Evolutionary conservation across 2,888 invertebrate genomes (phyloP).

Genomic region (Didymodactylos carnosus): DNA sequence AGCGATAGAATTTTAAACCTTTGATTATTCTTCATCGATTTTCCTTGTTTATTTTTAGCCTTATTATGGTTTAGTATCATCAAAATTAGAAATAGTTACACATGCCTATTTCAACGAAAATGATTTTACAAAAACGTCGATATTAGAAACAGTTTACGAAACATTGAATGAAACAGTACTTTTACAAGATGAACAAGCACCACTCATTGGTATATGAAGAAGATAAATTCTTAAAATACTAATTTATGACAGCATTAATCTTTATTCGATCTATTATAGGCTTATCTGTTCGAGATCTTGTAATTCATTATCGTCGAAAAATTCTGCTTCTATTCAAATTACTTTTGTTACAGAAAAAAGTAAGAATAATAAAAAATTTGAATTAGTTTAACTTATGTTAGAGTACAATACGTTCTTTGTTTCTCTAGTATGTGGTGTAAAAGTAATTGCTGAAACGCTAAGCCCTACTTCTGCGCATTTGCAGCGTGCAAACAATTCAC

Average conservation of each 20-base stretch:
- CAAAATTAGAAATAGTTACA: constrained; percentile 83
- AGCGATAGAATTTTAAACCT: too few species aligned
- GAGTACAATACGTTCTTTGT: neutral
- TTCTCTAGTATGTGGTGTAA: too few species aligned
- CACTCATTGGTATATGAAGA: too few species aligned
- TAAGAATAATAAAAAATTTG: constrained; percentile 18
- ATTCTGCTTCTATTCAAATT: constrained; percentile 74
- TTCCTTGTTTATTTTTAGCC: constrained; percentile 39
- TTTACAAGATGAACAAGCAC: constrained; percentile 37
- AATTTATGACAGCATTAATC: constrained; percentile 43
- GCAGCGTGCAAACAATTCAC: too few species aligned
- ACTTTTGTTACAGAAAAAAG: constrained; percentile 56
- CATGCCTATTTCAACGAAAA: constrained; percentile 80
- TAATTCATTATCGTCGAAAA: constrained; percentile 71
- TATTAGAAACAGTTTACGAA: constrained; percentile 67
- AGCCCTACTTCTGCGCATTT: too few species aligned
- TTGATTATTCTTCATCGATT: too few species aligned
- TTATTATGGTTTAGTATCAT: constrained; percentile 57
- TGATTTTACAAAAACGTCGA: constrained; percentile 37
- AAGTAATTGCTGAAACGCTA: too few species aligned
- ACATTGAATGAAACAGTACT: constrained; percentile 66
- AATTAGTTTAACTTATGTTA: neutral
- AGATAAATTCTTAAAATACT: constrained; percentile 38
- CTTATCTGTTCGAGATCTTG: constrained; percentile 56
- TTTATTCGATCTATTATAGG: neutral